Evolutionary conservation across 1,140 invertebrate species (phyloP), one percentile per base, ranked within the genome.

Genomic region (Araneus ventricosus): DNA sequence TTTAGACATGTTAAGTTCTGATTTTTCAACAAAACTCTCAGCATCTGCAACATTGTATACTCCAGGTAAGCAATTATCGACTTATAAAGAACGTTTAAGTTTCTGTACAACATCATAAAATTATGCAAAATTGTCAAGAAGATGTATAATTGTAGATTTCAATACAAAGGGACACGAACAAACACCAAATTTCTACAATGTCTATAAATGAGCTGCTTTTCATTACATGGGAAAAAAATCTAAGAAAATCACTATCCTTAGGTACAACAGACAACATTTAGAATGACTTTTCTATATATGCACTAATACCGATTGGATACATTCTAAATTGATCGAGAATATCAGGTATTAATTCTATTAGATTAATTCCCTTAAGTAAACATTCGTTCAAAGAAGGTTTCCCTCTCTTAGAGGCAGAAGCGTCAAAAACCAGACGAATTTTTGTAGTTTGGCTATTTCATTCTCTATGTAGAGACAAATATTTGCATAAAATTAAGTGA

Each of bases 311-410:
- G 92, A 95, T 95, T 75, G 91, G 94, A 41, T 94, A 94, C 87
- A 34, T 93, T 88, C 95, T 92, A 94, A 96, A 96, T 30, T 94
- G 75, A n/a, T 95, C 39, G 41, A 96, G 52, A 59, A 96, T 92
- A 7, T 94, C 63, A 17, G 95, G 95, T 57, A 86, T 86, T 30
- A 86, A 59, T 59, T 86, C 30, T 27, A 86, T 57, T 17, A 86
- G 22, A 86, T 86, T 86, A 57, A n/a, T 59, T 59, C 84, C 84
- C 52, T 86, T 86, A 57, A 59, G 22, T 1, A 87, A 63, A 63
- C 85, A 87, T 67, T 87, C 59, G 61, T 87, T 94, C 82, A 61
- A 94, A 86, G 37, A 90, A 37, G 0, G 93, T 94, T 92, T 94
- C 45, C 7, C 94, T 92, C 2, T 85, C 34, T 86, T 92, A 24